Evolutionary conservation across 2,888 invertebrate species (phyloP), one percentile per base, ranked within the genome.

Genomic region (Scaptomyza caliginosa): DNA sequence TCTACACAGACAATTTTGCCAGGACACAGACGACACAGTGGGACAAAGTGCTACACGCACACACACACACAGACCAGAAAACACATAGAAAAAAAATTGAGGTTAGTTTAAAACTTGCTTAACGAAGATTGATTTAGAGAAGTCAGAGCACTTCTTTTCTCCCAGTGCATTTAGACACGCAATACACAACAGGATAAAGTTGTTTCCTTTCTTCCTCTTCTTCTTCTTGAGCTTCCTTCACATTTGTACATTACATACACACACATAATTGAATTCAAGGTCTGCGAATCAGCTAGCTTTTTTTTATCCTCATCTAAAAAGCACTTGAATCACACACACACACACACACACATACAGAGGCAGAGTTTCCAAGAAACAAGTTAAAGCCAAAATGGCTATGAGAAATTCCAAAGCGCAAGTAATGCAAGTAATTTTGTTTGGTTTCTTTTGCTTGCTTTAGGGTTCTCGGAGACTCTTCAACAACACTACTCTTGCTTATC

Each of bases 281-380:
- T 74, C 78, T 72, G 75, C 34, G 74, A 42, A 48, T 46, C 49
- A 32, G 11, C 67, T 34, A 69, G 71, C 69, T 72, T 72, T 58
- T 48, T 72, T 72, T 58, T 7, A n/a, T 30, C n/a, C n/a, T 13
- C 2, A 10, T 26, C 30, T n/a, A 40, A 72, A 75, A 80, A 80
- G 77, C 80, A 76, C 80, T 83, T 83, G 76, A 86, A 80, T 63
- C 63, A 64, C 67, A 50, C 43, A 49, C 19, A 43, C 26, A 26
- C 21, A 16, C 8, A 17, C 8, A 28, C n/a, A 36, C 34, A 34
- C 2, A 4, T n/a, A 21, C 21, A 32, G 34, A 4, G 34, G 48
- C 13, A 39, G 36, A 48, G 67, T 74, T 82, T 81, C 81, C 74
- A 56, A 81, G 85, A 82, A 82, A 84, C 85, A 84, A 81, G 87